Evolutionary conservation across 2,888 invertebrate genomes (phyloP).

Genomic region (Oscheius sp.): DNA sequence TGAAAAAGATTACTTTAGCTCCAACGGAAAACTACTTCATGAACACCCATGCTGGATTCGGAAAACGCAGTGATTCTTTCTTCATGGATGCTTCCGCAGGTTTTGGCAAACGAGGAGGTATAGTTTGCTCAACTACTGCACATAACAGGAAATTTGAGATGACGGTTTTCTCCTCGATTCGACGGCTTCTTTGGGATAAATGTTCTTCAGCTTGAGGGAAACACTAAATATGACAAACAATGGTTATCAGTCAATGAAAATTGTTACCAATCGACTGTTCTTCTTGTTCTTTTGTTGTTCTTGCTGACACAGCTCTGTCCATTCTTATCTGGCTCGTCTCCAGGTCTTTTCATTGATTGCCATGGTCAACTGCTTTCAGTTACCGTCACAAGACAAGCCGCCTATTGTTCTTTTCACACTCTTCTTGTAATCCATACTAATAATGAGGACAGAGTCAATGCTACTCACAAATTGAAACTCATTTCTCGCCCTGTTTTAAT

Average conservation of each 20-base stretch:
- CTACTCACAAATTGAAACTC: slow-evolving; percentile 20
- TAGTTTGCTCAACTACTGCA: too few relatives aligned
- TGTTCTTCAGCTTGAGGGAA: neutral
- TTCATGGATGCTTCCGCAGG: slow-evolving; percentile 10
- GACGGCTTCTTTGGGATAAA: slow-evolving; percentile 16
- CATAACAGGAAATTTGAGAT: slow-evolving; percentile 9
- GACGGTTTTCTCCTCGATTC: slow-evolving; percentile 10
- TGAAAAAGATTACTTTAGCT: too few relatives aligned
- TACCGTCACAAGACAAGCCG: neutral
- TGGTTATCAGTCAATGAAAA: slow-evolving; percentile 19
- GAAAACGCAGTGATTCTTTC: slow-evolving; percentile 10
- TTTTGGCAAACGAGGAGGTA: slow-evolving; percentile 16
- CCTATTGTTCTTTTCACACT: too few relatives aligned
- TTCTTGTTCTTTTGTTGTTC: slow-evolving; percentile 30
- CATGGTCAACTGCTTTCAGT: slow-evolving; percentile 1
- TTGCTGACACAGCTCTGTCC: slow-evolving; percentile 37
- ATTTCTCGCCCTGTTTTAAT: slow-evolving; percentile 31
- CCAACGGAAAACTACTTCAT: neutral
- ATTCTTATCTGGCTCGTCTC: slow-evolving; percentile 38
- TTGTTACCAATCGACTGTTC: slow-evolving; percentile 14
- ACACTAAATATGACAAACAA: slow-evolving; percentile 6
- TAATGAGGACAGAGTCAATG: too few relatives aligned
- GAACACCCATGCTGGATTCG: slow-evolving; percentile 12
- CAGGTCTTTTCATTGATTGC: slow-evolving; percentile 37
- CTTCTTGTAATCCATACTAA: too few relatives aligned